Percentiles rank a stretch among this genome's conserved stretches.
Evolutionary conservation across 2,113 vertebrate genomes (phyloP).

Genomic region (Oncorhynchus gorbuscha): DNA sequence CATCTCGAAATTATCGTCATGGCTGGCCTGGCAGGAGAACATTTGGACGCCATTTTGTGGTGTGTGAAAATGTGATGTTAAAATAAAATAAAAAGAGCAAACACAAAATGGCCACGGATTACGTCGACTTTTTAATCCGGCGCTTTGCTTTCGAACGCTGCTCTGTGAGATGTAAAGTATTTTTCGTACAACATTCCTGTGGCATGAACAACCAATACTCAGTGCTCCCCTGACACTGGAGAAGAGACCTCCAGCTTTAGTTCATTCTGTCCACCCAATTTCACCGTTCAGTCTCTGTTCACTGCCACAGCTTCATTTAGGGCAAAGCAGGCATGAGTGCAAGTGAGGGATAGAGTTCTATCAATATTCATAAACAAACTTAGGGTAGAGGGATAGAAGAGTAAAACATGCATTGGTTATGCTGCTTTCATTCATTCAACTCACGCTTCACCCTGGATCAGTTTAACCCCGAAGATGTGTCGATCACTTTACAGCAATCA

Average conservation of each 20-base stretch:
- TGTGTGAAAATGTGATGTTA: constrained; percentile 38
- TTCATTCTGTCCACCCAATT: constrained; percentile 39
- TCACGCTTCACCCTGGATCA: constrained; percentile 31
- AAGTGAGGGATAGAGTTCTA: constrained; percentile 13
- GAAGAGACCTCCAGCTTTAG: constrained; percentile 29
- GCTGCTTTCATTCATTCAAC: constrained; percentile 33
- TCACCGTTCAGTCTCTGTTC: constrained; percentile 18
- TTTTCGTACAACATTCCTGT: constrained; percentile 27
- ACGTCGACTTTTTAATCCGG: constrained; percentile 16
- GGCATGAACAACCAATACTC: constrained; percentile 16
- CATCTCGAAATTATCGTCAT: neutral
- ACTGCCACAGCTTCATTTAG: constrained; percentile 17
- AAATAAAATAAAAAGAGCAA: constrained; percentile 22
- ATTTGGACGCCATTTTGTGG: constrained; percentile 47
- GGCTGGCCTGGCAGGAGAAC: neutral
- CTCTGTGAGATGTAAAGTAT: constrained; percentile 32
- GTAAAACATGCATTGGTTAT: constrained; percentile 31
- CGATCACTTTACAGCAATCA: constrained; percentile 45
- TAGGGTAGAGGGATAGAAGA: constrained; percentile 26
- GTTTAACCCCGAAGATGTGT: constrained; percentile 35
- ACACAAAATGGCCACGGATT: constrained; percentile 58
- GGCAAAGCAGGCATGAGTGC: constrained; percentile 20
- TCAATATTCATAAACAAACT: constrained; percentile 43
- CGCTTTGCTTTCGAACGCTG: constrained; percentile 13
- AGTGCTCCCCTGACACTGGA: constrained; percentile 11